Conservation (phyloP, 2,797 vertebrate genomes). For the Babyrousa celebensis region DNA sequence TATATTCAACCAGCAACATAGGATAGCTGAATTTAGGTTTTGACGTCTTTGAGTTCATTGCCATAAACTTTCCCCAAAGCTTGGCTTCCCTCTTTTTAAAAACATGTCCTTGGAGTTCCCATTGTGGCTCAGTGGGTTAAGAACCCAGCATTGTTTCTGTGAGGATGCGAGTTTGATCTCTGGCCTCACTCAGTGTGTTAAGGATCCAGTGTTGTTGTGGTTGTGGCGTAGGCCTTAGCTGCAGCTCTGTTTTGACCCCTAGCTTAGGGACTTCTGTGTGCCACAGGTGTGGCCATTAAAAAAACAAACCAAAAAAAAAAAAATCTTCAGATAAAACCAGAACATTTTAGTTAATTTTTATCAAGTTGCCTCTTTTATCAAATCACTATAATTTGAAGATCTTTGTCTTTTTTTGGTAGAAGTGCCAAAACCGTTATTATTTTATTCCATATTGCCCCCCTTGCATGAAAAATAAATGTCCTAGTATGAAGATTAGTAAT, state of each 20-base stretch:
- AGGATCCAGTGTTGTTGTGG: too few relatives aligned
- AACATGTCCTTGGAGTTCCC: neutral
- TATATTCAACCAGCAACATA: neutral
- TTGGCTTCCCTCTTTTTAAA: conserved; percentile 40
- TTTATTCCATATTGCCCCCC: neutral
- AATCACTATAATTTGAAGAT: neutral
- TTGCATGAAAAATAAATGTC: conserved; percentile 16
- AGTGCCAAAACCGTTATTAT: conserved; percentile 17
- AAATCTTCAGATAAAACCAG: neutral
- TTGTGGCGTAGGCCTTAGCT: too few relatives aligned
- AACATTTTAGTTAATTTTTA: conserved; percentile 46
- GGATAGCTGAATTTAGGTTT: conserved; percentile 1
- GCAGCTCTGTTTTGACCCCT: too few relatives aligned
- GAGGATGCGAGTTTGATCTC: too few relatives aligned
- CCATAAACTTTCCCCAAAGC: neutral
- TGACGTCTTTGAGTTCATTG: conserved; percentile 14
- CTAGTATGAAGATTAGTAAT: neutral
- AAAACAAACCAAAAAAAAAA: too few relatives aligned
- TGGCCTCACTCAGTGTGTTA: too few relatives aligned
- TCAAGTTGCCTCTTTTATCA: neutral
- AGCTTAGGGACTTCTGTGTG: too few relatives aligned
- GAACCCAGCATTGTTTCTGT: too few relatives aligned
- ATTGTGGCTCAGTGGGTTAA: too few relatives aligned
- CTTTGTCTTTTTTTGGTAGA: conserved; percentile 29
- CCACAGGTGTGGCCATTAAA: too few relatives aligned